Evolutionary conservation across 2,888 invertebrate genomes (phyloP).

Genomic region (Dicycla oo): DNA sequence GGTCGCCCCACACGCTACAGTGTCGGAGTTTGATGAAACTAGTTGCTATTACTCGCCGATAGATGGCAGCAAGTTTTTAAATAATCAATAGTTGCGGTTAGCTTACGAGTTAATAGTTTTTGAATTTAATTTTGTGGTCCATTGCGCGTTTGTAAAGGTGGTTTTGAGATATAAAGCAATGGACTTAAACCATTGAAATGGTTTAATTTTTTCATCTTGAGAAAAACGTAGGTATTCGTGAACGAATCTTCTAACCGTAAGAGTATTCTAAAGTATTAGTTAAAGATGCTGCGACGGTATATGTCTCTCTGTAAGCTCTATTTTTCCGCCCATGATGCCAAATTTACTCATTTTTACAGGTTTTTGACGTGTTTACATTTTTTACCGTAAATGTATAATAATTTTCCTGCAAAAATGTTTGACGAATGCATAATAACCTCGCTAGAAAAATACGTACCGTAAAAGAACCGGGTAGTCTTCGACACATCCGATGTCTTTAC

Average conservation of each 20-base stretch:
- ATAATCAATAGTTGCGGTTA: conserved; percentile 58
- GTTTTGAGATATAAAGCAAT: neutral
- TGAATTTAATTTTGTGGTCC: neutral
- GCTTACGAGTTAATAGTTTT: neutral
- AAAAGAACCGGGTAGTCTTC: neutral
- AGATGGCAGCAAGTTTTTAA: conserved; percentile 93
- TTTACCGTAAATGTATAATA: conserved; percentile 12
- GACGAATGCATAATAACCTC: conserved; percentile 6
- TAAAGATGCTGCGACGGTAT: neutral
- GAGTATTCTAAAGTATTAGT: conserved; percentile 6
- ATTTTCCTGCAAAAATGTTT: conserved; percentile 2
- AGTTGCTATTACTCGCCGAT: conserved; percentile 96
- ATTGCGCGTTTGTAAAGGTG: conserved; percentile 6
- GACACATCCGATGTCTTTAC: conserved; percentile 3
- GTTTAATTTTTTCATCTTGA: neutral
- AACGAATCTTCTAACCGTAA: conserved; percentile 9
- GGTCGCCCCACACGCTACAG: conserved; percentile 96
- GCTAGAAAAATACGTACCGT: conserved; percentile 1
- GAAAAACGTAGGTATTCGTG: neutral
- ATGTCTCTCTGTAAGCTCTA: conserved; percentile 7
- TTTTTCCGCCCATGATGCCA: conserved; percentile 57
- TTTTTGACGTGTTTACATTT: conserved; percentile 53
- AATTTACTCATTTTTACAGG: conserved; percentile 63
- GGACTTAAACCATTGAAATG: neutral
- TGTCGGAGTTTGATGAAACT: conserved; percentile 96